Percentiles rank a stretch among this genome's conserved stretches.
These are phyloP conservation scores for Gallinago media DNA, from an alignment of 2,113 vertebrate species.

Conservation along the genomic window DNA sequence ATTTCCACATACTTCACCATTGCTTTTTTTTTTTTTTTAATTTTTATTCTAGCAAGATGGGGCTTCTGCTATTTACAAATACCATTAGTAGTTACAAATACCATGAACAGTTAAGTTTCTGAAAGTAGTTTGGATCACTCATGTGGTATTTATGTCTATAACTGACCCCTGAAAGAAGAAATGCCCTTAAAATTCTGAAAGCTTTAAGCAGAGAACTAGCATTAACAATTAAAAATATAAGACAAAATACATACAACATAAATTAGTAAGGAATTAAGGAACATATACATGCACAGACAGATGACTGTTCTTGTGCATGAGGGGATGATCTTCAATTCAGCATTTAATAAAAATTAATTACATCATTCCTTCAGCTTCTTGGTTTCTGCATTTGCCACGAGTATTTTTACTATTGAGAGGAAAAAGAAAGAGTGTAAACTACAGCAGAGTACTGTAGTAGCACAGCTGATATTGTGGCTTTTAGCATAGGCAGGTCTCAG, in stretches of 20 bases:
- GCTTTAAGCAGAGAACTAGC: not conserved
- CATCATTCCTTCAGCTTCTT: not conserved
- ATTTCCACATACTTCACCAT: not conserved
- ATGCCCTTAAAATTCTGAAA: not conserved
- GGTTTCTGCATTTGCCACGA: not conserved
- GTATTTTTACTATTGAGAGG: not conserved
- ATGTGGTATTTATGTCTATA: not conserved
- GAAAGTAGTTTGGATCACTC: not conserved
- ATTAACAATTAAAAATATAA: not conserved
- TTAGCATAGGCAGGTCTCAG: not conserved
- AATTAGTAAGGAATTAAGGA: not conserved
- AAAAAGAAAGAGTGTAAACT: not conserved
- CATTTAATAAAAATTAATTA: not conserved
- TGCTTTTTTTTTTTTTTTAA: not conserved
- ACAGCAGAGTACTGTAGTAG: not conserved
- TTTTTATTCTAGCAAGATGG: not conserved
- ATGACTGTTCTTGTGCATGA: not conserved
- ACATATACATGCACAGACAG: not conserved
- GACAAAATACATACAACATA: not conserved
- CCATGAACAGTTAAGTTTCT: not conserved
- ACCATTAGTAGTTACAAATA: no score
- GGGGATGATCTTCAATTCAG: not conserved
- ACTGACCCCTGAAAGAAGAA: not conserved
- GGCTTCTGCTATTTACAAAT: not conserved
- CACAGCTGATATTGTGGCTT: not conserved